phyloP scores from a whole-genome alignment of 1,140 invertebrate genomes.

The Tetragonula clypearis region DNA sequence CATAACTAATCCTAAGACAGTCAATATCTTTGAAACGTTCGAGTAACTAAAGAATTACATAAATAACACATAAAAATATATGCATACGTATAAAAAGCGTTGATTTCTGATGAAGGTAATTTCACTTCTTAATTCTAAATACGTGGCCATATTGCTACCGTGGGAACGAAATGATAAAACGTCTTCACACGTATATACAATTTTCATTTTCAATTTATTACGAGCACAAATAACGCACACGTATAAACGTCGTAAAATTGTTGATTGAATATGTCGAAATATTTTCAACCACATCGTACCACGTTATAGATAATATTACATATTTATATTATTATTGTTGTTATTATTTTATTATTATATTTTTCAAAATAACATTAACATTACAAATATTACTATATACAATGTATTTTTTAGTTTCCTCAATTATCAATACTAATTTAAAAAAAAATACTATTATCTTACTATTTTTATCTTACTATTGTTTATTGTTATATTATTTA shows the following conservation, averaged over 20 bases:
- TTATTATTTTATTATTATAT: background rate
- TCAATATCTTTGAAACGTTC: too few species aligned
- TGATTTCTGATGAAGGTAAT: background rate
- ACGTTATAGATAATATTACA: background rate
- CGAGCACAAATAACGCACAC: background rate
- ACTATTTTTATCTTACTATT: conserved; percentile 14
- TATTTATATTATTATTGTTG: background rate
- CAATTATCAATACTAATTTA: background rate
- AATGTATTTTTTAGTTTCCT: background rate
- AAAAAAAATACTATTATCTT: background rate
- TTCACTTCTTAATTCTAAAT: background rate
- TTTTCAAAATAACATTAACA: background rate
- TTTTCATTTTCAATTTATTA: background rate
- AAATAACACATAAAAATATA: too few species aligned
- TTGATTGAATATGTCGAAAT: background rate
- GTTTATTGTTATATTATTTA: conserved; percentile 31
- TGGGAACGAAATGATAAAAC: background rate
- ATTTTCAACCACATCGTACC: background rate
- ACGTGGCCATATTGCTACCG: background rate
- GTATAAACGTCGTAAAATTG: background rate
- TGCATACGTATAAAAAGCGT: too few species aligned
- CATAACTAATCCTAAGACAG: too few species aligned
- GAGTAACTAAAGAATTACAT: too few species aligned
- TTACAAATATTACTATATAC: too few species aligned
- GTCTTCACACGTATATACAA: background rate